Evolutionary conservation across 53 echinoderm and acorn worm species (phyloP).

Genomic region (Arbacia lixula): DNA sequence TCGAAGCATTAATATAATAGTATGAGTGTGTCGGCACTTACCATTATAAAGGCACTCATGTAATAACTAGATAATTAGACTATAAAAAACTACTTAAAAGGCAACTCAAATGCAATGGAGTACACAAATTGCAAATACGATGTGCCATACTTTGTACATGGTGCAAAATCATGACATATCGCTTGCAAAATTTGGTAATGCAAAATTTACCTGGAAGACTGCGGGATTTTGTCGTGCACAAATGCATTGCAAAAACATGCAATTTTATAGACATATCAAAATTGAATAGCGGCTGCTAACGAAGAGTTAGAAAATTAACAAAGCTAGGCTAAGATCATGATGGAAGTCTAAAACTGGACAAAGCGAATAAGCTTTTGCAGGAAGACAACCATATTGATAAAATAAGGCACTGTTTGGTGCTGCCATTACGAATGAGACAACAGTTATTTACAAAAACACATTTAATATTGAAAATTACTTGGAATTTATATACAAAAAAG

Average conservation of each 20-base stretch:
- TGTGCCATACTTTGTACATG: no score
- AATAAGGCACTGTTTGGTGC: constrained; percentile 50
- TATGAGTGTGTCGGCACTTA: no score
- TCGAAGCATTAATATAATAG: no score
- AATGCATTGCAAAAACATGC: not conserved
- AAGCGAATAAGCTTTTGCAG: not conserved
- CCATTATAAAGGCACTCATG: no score
- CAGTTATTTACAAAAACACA: constrained; percentile 35
- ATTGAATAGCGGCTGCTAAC: no score
- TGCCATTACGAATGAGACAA: constrained; percentile 47
- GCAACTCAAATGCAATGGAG: not conserved
- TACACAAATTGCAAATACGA: not conserved
- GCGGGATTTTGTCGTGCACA: constrained; percentile 29
- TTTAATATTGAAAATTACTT: no score
- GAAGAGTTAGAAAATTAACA: no score
- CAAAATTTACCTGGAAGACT: constrained; percentile 17
- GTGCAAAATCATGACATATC: not conserved
- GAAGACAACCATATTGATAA: constrained; percentile 39
- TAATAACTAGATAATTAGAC: not conserved
- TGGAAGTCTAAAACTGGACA: constrained; percentile 10
- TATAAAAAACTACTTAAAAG: not conserved
- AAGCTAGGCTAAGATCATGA: not conserved
- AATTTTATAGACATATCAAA: constrained; percentile 18
- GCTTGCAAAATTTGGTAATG: constrained; percentile 2
- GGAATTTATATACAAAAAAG: no score